phyloP scores from a whole-genome alignment of 2,888 invertebrate genomes.

The Cyrtodaria siliqua region DNA sequence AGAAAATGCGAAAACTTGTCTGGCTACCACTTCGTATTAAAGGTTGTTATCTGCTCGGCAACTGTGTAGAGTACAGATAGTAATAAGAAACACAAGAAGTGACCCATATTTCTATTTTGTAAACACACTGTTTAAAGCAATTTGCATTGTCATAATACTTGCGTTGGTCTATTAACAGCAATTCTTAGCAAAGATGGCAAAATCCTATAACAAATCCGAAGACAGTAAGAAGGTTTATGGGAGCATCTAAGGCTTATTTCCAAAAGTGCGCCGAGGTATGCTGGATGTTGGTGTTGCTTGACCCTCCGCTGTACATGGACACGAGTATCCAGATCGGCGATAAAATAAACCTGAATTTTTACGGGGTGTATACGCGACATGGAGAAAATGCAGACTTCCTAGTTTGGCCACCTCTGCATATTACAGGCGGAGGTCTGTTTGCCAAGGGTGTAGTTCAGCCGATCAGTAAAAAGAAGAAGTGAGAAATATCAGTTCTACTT shows the following conservation, averaged over 20 bases:
- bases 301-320: conserved; percentile 47
- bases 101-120: no score
- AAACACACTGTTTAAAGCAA: no score
- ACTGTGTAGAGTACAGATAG: no score
- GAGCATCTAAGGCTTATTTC: conserved; percentile 27
- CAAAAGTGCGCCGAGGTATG: conserved; percentile 50
- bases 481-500: no score
- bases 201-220: conserved; percentile 6
- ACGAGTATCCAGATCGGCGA: conserved; percentile 24
- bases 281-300: conserved; percentile 45
- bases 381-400: conserved; percentile 39
- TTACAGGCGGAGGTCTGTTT: conserved; percentile 40
- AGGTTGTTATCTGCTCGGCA: no score
- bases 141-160: no score
- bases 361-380: conserved; percentile 16
- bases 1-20: no score
- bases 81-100: no score
- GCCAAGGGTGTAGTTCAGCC: conserved; percentile 42
- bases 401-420: conserved; percentile 49
- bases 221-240: conserved; percentile 8
- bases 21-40: no score
- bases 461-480: conserved; percentile 17
- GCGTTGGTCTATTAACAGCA: conserved; percentile 3
- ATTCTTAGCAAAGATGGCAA: neutral
- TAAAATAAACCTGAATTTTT: conserved; percentile 26